Evolutionary conservation across 2,113 vertebrate species (phyloP), one percentile per base, ranked within the genome.

Genomic region (Synchiropus splendidus): DNA sequence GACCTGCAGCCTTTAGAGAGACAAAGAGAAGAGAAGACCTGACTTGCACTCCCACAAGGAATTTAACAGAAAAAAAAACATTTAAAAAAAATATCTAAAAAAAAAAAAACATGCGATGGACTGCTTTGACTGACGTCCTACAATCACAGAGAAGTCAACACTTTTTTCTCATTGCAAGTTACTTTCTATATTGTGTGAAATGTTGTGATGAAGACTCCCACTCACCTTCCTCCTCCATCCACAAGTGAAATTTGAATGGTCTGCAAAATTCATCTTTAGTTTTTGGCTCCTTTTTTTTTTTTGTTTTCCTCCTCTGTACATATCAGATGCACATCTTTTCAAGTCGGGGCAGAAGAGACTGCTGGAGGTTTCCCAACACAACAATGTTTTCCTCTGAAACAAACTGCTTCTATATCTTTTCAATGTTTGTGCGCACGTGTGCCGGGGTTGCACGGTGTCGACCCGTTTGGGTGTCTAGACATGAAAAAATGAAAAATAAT

Each of bases 141-240:
- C 21, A 27, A 27, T 8, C 71, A 75, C 37, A 39, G 42, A 27
- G 21, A 58, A 46, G 11, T 35, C 45, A 33, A 14, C 30, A 6
- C 18, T 10, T 14, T 35, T 47, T 61, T 61, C 49, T 72, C 50
- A 67, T 54, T 61, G 57, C 54, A 56, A 75, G 68, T 64, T 12
- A 60, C 66, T 78, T 71, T 81, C 60, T 65, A 69, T 79, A 74
- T 72, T 54, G 80, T 84, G 77, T 82, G 69, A 79, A 65, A 78
- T 57, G 65, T 77, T 83, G 80, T 79, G 77, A 75, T 66, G 77
- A 80, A 80, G 67, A 77, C 43, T 76, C 61, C 69, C 58, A 64
- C 63, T 67, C 72, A 60, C 75, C 72, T 76, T 83, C 75, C 74
- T 74, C 59, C 78, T 63, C 70, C 42, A 18, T 50, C 63, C 53